Conservation (phyloP, 2,113 vertebrate species). For the Hippocampus comes region DNA sequence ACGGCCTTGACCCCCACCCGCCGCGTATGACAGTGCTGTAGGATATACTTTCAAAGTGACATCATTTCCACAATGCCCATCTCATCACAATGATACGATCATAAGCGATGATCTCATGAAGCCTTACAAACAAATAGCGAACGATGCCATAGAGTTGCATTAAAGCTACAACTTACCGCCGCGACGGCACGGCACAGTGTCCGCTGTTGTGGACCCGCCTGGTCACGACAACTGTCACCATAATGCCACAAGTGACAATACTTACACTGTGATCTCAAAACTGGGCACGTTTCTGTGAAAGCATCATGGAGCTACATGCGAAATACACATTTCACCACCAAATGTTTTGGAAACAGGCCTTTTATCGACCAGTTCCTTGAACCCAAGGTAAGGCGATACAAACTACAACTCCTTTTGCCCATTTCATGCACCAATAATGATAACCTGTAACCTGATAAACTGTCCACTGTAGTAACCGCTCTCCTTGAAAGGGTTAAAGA, state of each 20-base stretch:
- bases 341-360: not conserved
- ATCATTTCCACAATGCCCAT: not conserved
- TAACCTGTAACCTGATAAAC: too few species aligned
- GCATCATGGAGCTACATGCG: not conserved
- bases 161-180: not conserved
- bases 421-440: too few species aligned
- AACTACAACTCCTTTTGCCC: not conserved
- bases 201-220: not conserved
- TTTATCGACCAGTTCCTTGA: not conserved
- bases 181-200: too few species aligned
- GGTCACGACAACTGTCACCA: too few species aligned
- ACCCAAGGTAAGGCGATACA: not conserved
- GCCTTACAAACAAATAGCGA: constrained; percentile 1
- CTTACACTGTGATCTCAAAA: not conserved
- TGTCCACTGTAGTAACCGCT: not conserved
- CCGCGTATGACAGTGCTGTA: not conserved
- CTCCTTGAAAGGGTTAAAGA: not conserved
- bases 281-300: not conserved
- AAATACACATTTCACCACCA: not conserved
- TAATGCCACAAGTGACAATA: not conserved
- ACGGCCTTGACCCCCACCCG: not conserved
- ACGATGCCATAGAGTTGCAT: constrained; percentile 5
- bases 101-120: constrained; percentile 4
- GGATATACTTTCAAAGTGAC: not conserved
- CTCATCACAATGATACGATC: constrained; percentile 1